phyloP scores from a whole-genome alignment of 2,113 vertebrate species.

The Heptranchias perlo region DNA sequence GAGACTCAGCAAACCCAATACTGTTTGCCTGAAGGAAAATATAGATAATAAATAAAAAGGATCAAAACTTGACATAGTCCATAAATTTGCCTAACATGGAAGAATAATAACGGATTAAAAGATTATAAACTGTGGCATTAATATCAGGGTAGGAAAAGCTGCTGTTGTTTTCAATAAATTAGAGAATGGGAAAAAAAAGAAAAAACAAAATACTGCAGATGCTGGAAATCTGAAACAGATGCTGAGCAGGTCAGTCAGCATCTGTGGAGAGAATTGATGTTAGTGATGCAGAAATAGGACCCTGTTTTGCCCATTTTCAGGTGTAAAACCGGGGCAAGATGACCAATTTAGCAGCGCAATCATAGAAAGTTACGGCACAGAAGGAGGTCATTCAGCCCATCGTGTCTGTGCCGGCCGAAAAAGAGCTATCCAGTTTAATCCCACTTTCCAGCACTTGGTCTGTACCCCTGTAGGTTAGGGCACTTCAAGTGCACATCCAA shows the following conservation, averaged over 20 bases:
- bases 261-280: background rate
- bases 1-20: background rate
- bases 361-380: too few relatives aligned
- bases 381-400: too few relatives aligned
- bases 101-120: background rate
- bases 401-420: too few relatives aligned
- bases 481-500: too few relatives aligned
- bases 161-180: background rate
- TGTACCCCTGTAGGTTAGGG: too few relatives aligned
- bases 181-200: background rate
- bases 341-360: background rate
- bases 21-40: background rate
- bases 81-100: background rate
- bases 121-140: background rate
- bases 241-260: background rate
- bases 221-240: background rate
- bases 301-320: background rate
- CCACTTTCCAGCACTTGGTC: too few relatives aligned
- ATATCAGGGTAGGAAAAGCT: background rate
- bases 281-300: background rate
- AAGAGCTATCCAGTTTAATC: too few relatives aligned
- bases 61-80: background rate
- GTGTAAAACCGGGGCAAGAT: background rate
- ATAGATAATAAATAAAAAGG: background rate
- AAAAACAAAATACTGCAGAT: background rate